Evolutionary conservation across 2,113 vertebrate genomes (phyloP), one percentile per base, ranked within the genome.

Genomic region (Apeltes quadracus): DNA sequence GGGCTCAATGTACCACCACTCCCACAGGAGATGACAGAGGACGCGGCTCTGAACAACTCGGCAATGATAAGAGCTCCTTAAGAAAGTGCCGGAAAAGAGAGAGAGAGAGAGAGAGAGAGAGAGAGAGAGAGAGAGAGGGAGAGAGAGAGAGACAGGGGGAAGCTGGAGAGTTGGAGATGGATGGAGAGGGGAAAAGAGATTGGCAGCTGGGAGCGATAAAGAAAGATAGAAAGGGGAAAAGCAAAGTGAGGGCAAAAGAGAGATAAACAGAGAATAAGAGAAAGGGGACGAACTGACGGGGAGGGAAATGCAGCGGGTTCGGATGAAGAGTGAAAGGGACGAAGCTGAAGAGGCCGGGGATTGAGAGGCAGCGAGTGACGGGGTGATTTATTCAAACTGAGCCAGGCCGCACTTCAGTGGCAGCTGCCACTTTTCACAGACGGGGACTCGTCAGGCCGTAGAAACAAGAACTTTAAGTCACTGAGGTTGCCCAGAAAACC

Each of bases 341-440:
- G 15, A 23, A 59, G 56, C 54, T n/a, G 2, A 36, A 84, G 68
- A 75, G 64, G 62, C 32, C 43, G 27, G 39, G 64, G 61, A 56
- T 38, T 7, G 34, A 29, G 59, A 43, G 53, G n/a, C 63, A 53
- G 57, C 61, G 46, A 81, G 38, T 48, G 69, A 69, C 63, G 62
- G 56, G 68, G 68, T 70, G 80, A 87, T 89, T 85, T 87, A 87
- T 86, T 81, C 82, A 79, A 85, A 86, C 56, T 46, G 71, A 79
- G 38, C 12, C 23, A 75, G 73, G 76, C 41, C 14, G 67, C 58
- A 61, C 76, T 72, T 84, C 51, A 64, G 69, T 80, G 81, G 75
- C 83, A 88, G 82, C 76, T 83, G 81, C 80, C 82, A 81, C 81
- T 88, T 87, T 57, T 87, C 79, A 81, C 55, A 87, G 73, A 78